Base-by-base conservation (phyloP, 1,140 invertebrate genomes). In the Physella acuta region DNA sequence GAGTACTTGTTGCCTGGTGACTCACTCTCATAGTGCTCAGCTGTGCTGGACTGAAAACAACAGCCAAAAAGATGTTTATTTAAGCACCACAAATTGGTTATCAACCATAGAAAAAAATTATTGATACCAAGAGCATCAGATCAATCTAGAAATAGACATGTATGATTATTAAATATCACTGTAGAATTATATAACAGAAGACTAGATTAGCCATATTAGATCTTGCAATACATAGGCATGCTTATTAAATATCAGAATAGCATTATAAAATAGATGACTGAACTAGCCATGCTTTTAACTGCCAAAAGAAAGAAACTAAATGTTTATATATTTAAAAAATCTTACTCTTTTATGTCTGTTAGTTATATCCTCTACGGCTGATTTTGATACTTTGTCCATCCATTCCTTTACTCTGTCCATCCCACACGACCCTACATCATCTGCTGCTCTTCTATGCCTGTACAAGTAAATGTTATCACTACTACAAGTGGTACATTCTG, bases 1-100 rank as follows among this genome's bases (percentile, higher is more conserved):
- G 58, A n/a, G 20, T 72, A 70, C 31, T 52, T 67, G 37, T 71
- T 72, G 61, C 76, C n/a, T 64, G 62, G n/a, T 37, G 51, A 31
- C 20, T 36, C 11, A 34, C 39, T 36, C 60, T 70, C 52, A 17
- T 49, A 26, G 33, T 49, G 60, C 8, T n/a, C n/a, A n/a, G n/a
- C n/a, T n/a, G n/a, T n/a, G n/a, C n/a, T n/a, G n/a, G n/a, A n/a
- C n/a, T n/a, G n/a, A n/a, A n/a, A n/a, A n/a, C n/a, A n/a, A n/a
- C n/a, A n/a, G n/a, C n/a, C n/a, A n/a, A n/a, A n/a, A n/a, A n/a
- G n/a, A n/a, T n/a, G n/a, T n/a, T n/a, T n/a, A n/a, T n/a, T n/a
- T n/a, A n/a, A n/a, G n/a, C n/a, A n/a, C n/a, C n/a, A n/a, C n/a
- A n/a, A n/a, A n/a, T n/a, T n/a, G n/a, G n/a, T n/a, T n/a, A n/a